A percentile compares a stretch with the other conserved stretches of the same genome.
Conservation (phyloP, 2,113 vertebrate species). For the Malurus elegans region DNA sequence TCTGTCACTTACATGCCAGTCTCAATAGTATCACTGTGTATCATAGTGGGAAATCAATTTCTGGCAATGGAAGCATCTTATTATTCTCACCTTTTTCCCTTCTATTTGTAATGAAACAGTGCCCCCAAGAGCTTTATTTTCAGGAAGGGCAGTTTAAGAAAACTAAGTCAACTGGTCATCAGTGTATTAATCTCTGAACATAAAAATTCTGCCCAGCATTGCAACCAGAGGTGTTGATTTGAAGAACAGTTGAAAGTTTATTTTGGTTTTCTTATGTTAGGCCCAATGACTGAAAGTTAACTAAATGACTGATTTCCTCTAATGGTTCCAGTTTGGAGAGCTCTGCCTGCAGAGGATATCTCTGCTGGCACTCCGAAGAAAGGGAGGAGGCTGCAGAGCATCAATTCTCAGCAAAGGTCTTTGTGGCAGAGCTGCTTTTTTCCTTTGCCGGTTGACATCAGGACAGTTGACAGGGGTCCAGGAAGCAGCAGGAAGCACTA, state of each 20-base stretch:
- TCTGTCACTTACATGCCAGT: not conserved
- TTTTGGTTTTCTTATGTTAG: not conserved
- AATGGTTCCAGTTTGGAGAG: not conserved
- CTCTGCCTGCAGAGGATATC: not conserved
- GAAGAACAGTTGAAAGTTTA: not conserved
- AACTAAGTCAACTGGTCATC: not conserved
- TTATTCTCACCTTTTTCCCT: not conserved
- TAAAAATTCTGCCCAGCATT: not conserved
- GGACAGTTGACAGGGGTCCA: not conserved
- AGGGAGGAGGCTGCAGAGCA: not conserved
- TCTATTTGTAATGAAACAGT: constrained; percentile 51
- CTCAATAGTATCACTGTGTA: not conserved
- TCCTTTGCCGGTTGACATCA: not conserved
- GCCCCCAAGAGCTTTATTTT: constrained; percentile 57
- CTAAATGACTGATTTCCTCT: not conserved
- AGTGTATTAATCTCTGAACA: not conserved
- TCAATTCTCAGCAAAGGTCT: not conserved
- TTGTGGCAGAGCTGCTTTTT: not conserved
- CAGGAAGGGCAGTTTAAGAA: not conserved
- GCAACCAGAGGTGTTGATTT: not conserved
- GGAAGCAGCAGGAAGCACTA: not conserved
- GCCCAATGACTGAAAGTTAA: not conserved
- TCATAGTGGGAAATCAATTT: not conserved
- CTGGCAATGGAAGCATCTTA: not conserved
- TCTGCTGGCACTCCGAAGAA: not conserved